phyloP scores from a whole-genome alignment of 2,797 vertebrate species.

The Lutjanus argentimaculatus region DNA sequence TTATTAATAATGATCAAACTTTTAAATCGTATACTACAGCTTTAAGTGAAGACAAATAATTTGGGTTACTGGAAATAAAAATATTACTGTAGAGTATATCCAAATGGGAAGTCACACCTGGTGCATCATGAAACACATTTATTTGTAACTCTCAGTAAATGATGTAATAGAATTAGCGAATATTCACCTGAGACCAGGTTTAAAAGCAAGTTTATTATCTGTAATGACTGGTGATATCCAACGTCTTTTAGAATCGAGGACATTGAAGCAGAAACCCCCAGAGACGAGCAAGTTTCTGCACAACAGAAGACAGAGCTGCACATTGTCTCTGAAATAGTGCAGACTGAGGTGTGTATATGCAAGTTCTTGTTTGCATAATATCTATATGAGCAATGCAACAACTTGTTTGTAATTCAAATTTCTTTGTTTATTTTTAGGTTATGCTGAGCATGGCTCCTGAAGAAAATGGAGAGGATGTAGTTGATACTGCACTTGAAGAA shows the following conservation, averaged over 20 bases:
- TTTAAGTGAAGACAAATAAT: too few species aligned
- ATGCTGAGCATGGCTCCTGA: constrained; percentile 23
- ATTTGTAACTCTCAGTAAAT: not conserved
- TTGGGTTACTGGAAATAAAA: not conserved
- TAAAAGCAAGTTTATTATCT: too few species aligned
- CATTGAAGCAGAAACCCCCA: constrained; percentile 49
- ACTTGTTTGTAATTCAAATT: not conserved
- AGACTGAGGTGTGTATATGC: constrained; percentile 34
- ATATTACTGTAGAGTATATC: not conserved
- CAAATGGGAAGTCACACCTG: not conserved
- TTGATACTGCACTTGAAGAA: constrained; percentile 2
- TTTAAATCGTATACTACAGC: too few species aligned
- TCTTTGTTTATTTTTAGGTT: constrained; percentile 51
- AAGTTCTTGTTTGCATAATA: not conserved
- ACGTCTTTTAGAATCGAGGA: constrained; percentile 69
- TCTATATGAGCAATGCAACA: not conserved
- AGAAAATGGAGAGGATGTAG: constrained; percentile 21
- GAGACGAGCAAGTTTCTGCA: constrained; percentile 1
- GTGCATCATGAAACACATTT: not conserved
- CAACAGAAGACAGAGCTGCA: constrained; percentile 16
- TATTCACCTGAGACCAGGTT: too few species aligned
- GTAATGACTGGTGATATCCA: not conserved
- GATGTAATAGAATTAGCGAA: too few species aligned
- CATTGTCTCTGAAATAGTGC: constrained; percentile 5
- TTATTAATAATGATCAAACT: too few species aligned